phyloP scores from a whole-genome alignment of 2,113 vertebrate genomes.

The Pavo muticus region DNA sequence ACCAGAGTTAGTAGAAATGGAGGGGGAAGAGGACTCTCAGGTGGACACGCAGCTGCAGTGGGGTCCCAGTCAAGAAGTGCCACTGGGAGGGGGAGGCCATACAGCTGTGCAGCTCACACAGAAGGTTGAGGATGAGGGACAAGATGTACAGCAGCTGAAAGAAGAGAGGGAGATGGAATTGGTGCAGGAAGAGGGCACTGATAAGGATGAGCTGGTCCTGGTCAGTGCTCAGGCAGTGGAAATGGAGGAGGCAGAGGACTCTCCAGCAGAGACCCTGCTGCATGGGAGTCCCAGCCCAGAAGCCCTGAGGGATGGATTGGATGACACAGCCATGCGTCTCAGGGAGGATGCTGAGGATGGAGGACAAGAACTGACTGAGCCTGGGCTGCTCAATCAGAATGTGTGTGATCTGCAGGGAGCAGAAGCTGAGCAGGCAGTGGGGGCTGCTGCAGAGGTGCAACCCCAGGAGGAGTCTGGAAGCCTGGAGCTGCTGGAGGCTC shows the following conservation, averaged over 20 bases:
- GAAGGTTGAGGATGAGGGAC: no score
- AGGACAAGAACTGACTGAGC: no score
- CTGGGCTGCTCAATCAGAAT: no score
- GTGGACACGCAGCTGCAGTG: rapidly evolving
- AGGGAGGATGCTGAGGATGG: not conserved
- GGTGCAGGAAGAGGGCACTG: not conserved
- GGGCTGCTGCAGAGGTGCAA: rapidly evolving
- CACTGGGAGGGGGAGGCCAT: no score
- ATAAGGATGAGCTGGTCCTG: no score
- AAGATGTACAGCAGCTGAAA: no score
- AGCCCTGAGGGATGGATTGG: rapidly evolving
- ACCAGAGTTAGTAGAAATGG: no score
- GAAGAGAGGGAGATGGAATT: not conserved
- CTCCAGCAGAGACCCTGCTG: rapidly evolving
- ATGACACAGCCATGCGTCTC: rapidly evolving
- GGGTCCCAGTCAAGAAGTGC: not conserved
- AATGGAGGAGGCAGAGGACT: not conserved
- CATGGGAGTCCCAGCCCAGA: rapidly evolving
- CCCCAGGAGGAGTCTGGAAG: no score
- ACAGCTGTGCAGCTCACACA: not conserved
- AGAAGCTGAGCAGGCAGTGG: no score
- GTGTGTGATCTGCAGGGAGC: no score
- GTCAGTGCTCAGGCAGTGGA: not conserved
- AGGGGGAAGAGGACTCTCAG: no score
- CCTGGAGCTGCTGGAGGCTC: not conserved